Base-by-base conservation (phyloP, 1,140 invertebrate genomes). In the Heliconius himera region DNA sequence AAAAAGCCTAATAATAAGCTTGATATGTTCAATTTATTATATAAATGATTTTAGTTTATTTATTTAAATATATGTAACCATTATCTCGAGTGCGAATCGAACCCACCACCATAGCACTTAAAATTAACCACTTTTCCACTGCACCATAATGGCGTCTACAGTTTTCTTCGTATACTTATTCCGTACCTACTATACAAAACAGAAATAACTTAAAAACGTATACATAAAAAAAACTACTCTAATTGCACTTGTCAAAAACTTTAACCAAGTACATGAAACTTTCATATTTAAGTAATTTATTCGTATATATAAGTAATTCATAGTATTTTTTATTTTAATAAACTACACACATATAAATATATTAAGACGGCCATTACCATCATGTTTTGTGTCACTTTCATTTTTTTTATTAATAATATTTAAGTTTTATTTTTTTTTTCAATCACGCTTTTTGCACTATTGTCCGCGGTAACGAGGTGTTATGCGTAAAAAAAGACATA, bases 371-470 rank as follows among this genome's bases (percentile, higher is more conserved):
- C 60, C 60, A 66, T 66, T 66, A 22, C 54, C 9, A 22, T 22
- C 20, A 22, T 66, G 5, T 46, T 46, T 46, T 29, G 60, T 29
- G 22, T 66, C 56, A 46, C 38, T 76, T 70, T 70, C 60, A 70
- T 76, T 70, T 54, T 41, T 76, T 70, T 70, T 38, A 46, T 70
- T 29, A 46, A 16, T 29, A 70, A 8, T 41, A 13, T 29, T 66
- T 11, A 22, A 11, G 41, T 46, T n/a, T 36, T 33, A 6, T 60
- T 11, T 60, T 26, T 66, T n/a, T n/a, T 66, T n/a, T 70, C n/a
- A 70, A 70, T 76, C 74, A 76, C 74, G 74, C 74, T 76, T 76
- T 22, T 76, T 76, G 74, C 74, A 76, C 74, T 60, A 41, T 46
- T 70, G 74, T 76, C 38, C 60, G 74, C 74, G 74, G 60, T 76